phyloP scores from a whole-genome alignment of 2,797 vertebrate genomes.

The Periophthalmus magnuspinnatus region DNA sequence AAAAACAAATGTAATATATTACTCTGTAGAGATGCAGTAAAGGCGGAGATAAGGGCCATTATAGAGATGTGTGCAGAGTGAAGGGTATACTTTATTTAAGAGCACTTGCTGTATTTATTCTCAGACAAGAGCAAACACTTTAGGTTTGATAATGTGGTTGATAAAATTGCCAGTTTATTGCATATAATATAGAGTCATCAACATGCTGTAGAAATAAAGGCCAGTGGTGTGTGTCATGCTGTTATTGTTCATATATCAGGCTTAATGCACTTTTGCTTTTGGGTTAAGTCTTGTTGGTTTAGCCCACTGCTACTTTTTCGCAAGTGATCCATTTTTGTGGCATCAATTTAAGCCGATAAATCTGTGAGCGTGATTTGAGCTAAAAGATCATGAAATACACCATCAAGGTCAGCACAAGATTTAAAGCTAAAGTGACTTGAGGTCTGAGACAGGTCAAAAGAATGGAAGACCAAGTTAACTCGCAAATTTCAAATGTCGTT shows the following conservation, averaged over 20 bases:
- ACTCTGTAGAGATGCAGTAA: neutral
- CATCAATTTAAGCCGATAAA: too few species aligned
- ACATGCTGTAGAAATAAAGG: neutral
- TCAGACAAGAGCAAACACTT: slow-evolving; percentile 4
- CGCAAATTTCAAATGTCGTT: too few species aligned
- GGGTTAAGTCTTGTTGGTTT: neutral
- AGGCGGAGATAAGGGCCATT: slow-evolving; percentile 17
- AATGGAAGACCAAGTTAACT: too few species aligned
- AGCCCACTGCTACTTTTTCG: neutral
- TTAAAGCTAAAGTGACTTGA: too few species aligned
- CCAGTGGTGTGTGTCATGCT: neutral
- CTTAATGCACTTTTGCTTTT: neutral
- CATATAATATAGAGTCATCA: slow-evolving; percentile 6
- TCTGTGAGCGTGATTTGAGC: too few species aligned
- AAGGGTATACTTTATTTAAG: slow-evolving; percentile 35
- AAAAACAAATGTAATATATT: neutral
- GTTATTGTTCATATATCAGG: neutral
- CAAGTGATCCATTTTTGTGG: too few species aligned
- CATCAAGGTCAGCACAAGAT: too few species aligned
- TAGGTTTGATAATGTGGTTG: neutral
- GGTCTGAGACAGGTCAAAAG: too few species aligned
- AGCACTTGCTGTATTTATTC: slow-evolving; percentile 26
- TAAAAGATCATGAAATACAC: too few species aligned
- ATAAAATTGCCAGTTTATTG: neutral
- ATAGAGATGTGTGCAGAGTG: slow-evolving; percentile 40